Evolutionary conservation across 1,140 invertebrate genomes (phyloP).

Genomic region (Pantala flavescens): DNA sequence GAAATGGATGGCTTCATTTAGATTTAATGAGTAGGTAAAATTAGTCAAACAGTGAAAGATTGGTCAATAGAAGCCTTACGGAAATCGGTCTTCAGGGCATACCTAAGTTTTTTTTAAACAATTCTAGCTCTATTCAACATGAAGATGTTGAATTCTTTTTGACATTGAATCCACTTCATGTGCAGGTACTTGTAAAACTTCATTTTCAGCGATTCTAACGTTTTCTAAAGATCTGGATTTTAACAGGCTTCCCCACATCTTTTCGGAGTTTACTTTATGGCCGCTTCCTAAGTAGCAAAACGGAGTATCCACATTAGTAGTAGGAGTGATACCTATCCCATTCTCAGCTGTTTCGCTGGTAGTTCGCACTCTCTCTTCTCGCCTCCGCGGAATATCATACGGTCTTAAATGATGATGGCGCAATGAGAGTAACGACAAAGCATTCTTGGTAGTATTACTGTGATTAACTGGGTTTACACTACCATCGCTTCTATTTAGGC

Average conservation of each 20-base stretch:
- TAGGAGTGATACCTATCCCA: not conserved
- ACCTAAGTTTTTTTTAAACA: too few species aligned
- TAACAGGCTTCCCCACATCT: not conserved
- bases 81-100: too few species aligned
- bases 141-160: not conserved
- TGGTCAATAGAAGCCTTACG: too few species aligned
- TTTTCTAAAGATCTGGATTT: not conserved
- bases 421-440: not conserved
- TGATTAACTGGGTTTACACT: not conserved
- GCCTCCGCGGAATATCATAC: conserved; percentile 2
- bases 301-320: too few species aligned
- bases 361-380: conserved; percentile 13
- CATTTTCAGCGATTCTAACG: not conserved
- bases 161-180: not conserved
- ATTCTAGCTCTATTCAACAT: not conserved
- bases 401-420: conserved; percentile 14
- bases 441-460: not conserved
- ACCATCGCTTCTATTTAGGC: not conserved
- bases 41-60: too few species aligned
- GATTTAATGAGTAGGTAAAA: too few species aligned
- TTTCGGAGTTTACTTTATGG: not conserved
- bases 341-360: conserved; percentile 14
- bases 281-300: not conserved
- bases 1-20: too few species aligned
- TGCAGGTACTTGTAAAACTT: not conserved